Evolutionary conservation across 2,888 invertebrate species (phyloP).

Genomic region (Lasioglossum marginatum): DNA sequence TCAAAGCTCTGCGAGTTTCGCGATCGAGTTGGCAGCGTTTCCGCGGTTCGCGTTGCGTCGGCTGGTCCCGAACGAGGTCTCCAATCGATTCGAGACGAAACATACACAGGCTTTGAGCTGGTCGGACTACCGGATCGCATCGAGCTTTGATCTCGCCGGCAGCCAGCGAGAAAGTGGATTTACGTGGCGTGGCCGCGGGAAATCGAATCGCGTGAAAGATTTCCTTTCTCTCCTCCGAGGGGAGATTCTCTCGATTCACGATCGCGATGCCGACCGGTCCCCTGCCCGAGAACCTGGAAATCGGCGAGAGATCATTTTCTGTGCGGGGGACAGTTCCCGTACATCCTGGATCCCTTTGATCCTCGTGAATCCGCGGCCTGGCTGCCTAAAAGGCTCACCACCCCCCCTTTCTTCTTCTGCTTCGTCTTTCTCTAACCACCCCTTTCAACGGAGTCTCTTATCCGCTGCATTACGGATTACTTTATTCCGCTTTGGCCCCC

Average conservation of each 20-base stretch:
- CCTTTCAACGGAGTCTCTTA: conserved; percentile 1
- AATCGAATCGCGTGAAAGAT: conserved; percentile 40
- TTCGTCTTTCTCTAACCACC: background rate
- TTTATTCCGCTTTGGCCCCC: conserved; percentile 7
- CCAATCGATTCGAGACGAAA: conserved; percentile 5
- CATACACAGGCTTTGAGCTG: background rate
- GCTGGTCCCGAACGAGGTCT: background rate
- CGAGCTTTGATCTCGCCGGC: conserved; percentile 20
- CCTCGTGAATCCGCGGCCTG: background rate
- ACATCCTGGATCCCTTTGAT: conserved; percentile 32
- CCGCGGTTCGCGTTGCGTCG: background rate
- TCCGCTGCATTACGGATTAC: conserved; percentile 28
- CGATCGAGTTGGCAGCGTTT: background rate
- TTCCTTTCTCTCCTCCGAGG: conserved; percentile 1
- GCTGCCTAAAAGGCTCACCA: background rate
- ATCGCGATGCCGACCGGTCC: background rate
- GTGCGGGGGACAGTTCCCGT: background rate
- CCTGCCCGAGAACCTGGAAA: background rate
- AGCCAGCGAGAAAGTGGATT: conserved; percentile 34
- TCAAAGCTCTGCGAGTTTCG: background rate
- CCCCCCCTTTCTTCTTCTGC: background rate
- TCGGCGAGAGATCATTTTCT: background rate
- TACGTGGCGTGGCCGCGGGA: conserved; percentile 24
- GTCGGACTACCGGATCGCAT: background rate
- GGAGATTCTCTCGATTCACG: conserved; percentile 11